A percentile compares a stretch with the other conserved stretches of the same genome.
Evolutionary conservation across 2,113 vertebrate species (phyloP).

Genomic region (Neolamprologus tretocephalus): DNA sequence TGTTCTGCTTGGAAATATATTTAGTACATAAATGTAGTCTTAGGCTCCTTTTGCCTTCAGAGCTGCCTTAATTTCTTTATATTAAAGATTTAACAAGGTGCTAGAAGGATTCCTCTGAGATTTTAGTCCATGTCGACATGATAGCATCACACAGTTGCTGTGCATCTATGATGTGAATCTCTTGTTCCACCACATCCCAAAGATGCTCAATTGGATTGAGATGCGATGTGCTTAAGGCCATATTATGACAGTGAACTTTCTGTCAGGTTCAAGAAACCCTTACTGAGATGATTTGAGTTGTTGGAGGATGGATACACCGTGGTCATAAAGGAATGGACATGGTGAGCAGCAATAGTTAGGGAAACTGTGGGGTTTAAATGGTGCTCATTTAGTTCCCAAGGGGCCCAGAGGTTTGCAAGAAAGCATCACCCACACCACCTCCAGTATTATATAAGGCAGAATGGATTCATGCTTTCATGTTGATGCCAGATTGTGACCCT

Average conservation of each 20-base stretch:
- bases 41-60: background rate
- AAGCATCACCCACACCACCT: background rate
- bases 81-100: background rate
- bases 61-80: background rate
- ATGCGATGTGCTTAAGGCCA: background rate
- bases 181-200: background rate
- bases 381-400: background rate
- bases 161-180: background rate
- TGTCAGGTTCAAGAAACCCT: background rate
- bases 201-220: background rate
- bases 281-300: background rate
- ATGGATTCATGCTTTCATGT: background rate
- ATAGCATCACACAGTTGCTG: background rate
- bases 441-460: background rate
- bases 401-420: background rate
- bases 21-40: background rate
- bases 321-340: background rate
- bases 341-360: background rate
- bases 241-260: background rate
- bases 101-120: background rate
- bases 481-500: background rate
- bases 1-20: background rate
- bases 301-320: background rate
- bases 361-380: background rate
- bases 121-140: background rate